These are phyloP conservation scores for Holacanthus passer DNA, from an alignment of 2,113 vertebrate genomes.

Conservation along the genomic window DNA sequence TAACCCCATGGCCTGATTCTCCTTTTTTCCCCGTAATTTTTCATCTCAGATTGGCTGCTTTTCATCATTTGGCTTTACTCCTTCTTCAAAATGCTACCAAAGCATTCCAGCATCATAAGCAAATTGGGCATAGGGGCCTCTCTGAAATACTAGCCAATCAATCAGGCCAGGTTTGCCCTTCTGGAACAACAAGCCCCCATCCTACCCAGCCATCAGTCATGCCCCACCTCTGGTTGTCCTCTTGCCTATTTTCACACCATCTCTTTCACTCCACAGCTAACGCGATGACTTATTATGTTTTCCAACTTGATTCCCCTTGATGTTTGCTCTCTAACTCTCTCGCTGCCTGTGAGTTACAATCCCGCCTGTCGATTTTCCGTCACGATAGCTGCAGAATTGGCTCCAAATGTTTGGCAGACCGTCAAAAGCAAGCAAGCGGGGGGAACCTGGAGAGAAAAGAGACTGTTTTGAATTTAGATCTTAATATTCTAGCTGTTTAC, in stretches of 20 bases:
- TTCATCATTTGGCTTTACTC: slow-evolving; percentile 43
- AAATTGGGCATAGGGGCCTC: slow-evolving; percentile 55
- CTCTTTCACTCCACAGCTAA: slow-evolving; percentile 70
- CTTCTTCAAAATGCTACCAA: slow-evolving; percentile 46
- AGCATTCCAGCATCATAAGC: slow-evolving; percentile 60
- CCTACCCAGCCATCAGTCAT: slow-evolving; percentile 76
- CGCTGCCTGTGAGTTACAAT: slow-evolving; percentile 80
- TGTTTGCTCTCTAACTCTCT: slow-evolving; percentile 74
- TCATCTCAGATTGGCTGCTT: slow-evolving; percentile 3
- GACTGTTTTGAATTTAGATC: slow-evolving; percentile 33
- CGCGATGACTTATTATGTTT: slow-evolving; percentile 79
- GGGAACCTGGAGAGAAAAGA: slow-evolving; percentile 20
- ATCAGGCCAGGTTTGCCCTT: slow-evolving; percentile 81
- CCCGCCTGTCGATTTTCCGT: slow-evolving; percentile 76
- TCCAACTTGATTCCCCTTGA: slow-evolving; percentile 75
- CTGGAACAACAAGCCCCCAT: slow-evolving; percentile 73
- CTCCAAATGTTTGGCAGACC: slow-evolving; percentile 83
- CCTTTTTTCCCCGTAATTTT: slow-evolving; percentile 29
- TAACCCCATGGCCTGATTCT: slow-evolving; percentile 14
- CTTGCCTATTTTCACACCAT: slow-evolving; percentile 78
- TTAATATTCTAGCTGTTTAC: slow-evolving; percentile 47
- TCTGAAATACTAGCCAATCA: slow-evolving; percentile 74
- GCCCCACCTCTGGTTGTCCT: slow-evolving; percentile 74
- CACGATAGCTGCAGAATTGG: slow-evolving; percentile 83
- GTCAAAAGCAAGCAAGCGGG: slow-evolving; percentile 55